Evolutionary conservation across 2,888 invertebrate genomes (phyloP).

Genomic region (Drosophila mercatorum): DNA sequence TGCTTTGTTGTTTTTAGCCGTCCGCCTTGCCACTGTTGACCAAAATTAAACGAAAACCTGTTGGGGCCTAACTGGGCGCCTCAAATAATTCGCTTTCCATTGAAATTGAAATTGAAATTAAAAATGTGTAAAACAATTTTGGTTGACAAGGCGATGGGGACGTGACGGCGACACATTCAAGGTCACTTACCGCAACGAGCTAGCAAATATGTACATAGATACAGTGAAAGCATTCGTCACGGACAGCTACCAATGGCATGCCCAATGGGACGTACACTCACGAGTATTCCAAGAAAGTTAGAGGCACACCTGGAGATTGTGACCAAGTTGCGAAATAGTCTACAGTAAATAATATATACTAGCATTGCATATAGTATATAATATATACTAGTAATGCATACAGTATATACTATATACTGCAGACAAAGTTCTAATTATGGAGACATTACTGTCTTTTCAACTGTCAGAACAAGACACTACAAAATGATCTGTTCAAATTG

Average conservation of each 20-base stretch:
- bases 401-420: no score
- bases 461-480: no score
- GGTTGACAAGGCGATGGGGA: constrained; percentile 47
- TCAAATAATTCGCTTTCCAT: constrained; percentile 50
- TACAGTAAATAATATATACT: no score
- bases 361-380: no score
- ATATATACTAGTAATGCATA: no score
- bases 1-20: constrained; percentile 37
- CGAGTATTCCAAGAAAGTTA: background rate
- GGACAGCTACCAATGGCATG: background rate
- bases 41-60: constrained; percentile 55
- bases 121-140: constrained; percentile 41
- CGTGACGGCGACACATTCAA: constrained; percentile 49
- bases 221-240: constrained; percentile 5
- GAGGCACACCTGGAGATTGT: background rate
- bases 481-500: background rate
- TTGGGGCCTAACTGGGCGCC: constrained; percentile 53
- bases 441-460: no score
- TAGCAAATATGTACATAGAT: constrained; percentile 3
- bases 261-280: background rate
- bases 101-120: constrained; percentile 48
- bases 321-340: background rate
- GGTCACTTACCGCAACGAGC: constrained; percentile 50
- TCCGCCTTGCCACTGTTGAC: constrained; percentile 57
- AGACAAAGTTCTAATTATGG: no score